These are phyloP conservation scores for Bombus impatiens DNA, from an alignment of 1,140 invertebrate genomes.

Conservation along the genomic window DNA sequence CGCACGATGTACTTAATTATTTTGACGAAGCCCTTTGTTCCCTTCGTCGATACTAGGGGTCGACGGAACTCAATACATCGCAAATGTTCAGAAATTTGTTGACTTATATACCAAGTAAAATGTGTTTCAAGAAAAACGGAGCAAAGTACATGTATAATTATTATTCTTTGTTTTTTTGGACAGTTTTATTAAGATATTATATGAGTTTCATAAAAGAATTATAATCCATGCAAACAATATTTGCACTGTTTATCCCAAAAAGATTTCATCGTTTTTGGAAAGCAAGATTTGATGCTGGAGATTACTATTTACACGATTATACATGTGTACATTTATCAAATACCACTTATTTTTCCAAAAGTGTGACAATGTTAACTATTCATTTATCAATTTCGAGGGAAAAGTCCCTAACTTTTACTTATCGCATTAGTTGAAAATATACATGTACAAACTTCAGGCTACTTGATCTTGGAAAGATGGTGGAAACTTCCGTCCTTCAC, in stretches of 20 bases:
- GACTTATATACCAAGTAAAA: background rate
- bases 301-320: no score
- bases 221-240: no score
- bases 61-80: background rate
- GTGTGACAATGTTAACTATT: background rate
- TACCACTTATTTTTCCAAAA: background rate
- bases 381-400: background rate
- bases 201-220: no score
- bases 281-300: no score
- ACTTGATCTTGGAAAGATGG: background rate
- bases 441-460: background rate
- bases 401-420: background rate
- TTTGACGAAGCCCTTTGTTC: conserved; percentile 34
- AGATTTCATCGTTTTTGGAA: no score
- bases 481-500: conserved; percentile 21
- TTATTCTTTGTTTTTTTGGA: background rate
- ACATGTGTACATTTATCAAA: background rate
- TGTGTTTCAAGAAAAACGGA: no score
- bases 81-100: conserved; percentile 19
- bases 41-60: background rate
- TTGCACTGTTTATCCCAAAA: no score
- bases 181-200: no score
- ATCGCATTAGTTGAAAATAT: background rate
- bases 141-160: background rate
- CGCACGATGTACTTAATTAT: conserved; percentile 44